phyloP scores from a whole-genome alignment of 2,113 vertebrate genomes.

The Semnornis frantzii region DNA sequence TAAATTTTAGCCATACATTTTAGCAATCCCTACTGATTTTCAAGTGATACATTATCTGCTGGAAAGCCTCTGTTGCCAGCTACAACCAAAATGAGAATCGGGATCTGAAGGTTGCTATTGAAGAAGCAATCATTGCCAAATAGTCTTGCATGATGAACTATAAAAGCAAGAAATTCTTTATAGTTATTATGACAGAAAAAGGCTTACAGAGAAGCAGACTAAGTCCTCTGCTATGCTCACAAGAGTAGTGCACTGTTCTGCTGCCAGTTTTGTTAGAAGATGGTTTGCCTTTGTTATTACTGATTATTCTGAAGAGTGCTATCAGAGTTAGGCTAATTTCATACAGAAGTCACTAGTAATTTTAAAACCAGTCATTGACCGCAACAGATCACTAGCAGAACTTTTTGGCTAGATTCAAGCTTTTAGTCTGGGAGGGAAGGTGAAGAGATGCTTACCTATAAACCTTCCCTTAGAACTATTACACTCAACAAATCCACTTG shows the following conservation, averaged over 20 bases:
- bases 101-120: neutral
- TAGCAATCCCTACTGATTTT: neutral
- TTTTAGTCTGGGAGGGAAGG: neutral
- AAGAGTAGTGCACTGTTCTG: neutral
- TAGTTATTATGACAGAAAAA: neutral
- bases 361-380: neutral
- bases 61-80: neutral
- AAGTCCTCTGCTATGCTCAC: neutral
- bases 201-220: neutral
- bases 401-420: neutral
- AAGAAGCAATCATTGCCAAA: neutral
- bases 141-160: neutral
- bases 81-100: neutral
- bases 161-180: neutral
- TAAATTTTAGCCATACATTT: neutral
- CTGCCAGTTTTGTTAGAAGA: neutral
- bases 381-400: neutral
- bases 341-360: neutral
- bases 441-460: neutral
- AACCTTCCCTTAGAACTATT: neutral
- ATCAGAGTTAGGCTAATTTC: neutral
- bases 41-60: neutral
- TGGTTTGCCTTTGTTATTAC: neutral
- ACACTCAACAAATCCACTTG: neutral
- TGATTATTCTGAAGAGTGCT: neutral